These are phyloP conservation scores for Pterostichus madidus DNA, from an alignment of 2,888 invertebrate genomes.

Conservation along the genomic window DNA sequence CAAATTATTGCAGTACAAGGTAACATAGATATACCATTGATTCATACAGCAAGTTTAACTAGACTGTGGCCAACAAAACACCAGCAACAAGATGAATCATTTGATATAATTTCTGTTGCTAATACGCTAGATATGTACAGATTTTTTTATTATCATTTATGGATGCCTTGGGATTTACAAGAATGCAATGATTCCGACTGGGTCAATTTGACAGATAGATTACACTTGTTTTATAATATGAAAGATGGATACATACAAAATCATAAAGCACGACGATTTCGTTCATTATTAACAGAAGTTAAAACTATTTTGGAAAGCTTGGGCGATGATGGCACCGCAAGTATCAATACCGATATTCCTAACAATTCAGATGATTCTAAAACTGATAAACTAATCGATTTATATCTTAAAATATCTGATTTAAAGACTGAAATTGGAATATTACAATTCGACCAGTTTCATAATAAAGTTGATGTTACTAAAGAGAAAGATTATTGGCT, in stretches of 20 bases:
- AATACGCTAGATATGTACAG: slow-evolving; percentile 83
- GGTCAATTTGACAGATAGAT: slow-evolving; percentile 80
- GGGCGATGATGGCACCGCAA: slow-evolving; percentile 74
- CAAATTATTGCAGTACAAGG: slow-evolving; percentile 78
- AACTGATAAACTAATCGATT: slow-evolving; percentile 77
- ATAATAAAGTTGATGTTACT: slow-evolving; percentile 70
- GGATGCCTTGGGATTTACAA: slow-evolving; percentile 86
- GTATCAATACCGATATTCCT: slow-evolving; percentile 73
- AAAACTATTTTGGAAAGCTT: slow-evolving; percentile 77
- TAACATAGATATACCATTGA: slow-evolving; percentile 76
- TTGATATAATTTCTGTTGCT: slow-evolving; percentile 81
- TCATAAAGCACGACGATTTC: slow-evolving; percentile 78
- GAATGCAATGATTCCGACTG: slow-evolving; percentile 82
- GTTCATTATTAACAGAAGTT: slow-evolving; percentile 79
- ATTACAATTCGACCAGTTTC: slow-evolving; percentile 72
- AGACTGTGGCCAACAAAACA: slow-evolving; percentile 83
- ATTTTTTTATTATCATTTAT: slow-evolving; percentile 83
- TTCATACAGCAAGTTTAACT: slow-evolving; percentile 73
- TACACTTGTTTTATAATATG: slow-evolving; percentile 81
- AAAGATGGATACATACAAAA: slow-evolving; percentile 79
- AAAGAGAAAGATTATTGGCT: slow-evolving; percentile 72
- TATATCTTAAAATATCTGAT: slow-evolving; percentile 80
- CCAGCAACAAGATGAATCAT: slow-evolving; percentile 79
- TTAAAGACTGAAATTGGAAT: slow-evolving; percentile 82
- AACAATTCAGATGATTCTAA: slow-evolving; percentile 64